Evolutionary conservation across 1,140 invertebrate species (phyloP).

Genomic region (Aphidius ervi): DNA sequence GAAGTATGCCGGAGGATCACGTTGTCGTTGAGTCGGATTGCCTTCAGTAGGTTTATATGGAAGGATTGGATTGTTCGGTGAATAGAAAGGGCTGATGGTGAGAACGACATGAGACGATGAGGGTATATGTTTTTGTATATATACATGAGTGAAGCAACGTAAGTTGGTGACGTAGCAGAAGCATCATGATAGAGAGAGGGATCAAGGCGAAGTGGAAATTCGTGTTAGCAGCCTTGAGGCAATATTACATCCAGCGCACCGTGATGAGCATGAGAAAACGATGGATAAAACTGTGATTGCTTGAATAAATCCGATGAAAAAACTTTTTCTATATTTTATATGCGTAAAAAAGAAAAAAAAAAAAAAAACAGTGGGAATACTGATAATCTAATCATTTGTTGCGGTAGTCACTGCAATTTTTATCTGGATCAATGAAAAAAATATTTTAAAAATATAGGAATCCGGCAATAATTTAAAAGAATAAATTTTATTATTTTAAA

Average conservation of each 20-base stretch:
- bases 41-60: neutral
- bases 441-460: no score
- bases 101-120: no score
- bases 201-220: conserved; percentile 34
- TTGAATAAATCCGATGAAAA: conserved; percentile 7
- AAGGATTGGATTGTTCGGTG: neutral
- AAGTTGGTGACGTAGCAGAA: neutral
- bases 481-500: no score
- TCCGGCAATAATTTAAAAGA: no score
- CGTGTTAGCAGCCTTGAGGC: conserved; percentile 28
- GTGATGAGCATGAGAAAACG: conserved; percentile 31
- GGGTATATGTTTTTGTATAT: conserved; percentile 6
- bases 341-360: conserved; percentile 5
- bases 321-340: conserved; percentile 1
- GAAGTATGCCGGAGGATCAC: conserved; percentile 10
- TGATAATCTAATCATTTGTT: neutral
- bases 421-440: no score
- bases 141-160: conserved; percentile 11
- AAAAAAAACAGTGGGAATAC: neutral
- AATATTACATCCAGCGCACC: conserved; percentile 22
- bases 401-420: no score
- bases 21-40: conserved; percentile 6
- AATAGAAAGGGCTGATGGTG: no score
- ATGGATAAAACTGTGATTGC: conserved; percentile 7
- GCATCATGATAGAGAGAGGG: neutral